Evolutionary conservation across 2,113 vertebrate genomes (phyloP).

Genomic region (Hymenochirus boettgeri): DNA sequence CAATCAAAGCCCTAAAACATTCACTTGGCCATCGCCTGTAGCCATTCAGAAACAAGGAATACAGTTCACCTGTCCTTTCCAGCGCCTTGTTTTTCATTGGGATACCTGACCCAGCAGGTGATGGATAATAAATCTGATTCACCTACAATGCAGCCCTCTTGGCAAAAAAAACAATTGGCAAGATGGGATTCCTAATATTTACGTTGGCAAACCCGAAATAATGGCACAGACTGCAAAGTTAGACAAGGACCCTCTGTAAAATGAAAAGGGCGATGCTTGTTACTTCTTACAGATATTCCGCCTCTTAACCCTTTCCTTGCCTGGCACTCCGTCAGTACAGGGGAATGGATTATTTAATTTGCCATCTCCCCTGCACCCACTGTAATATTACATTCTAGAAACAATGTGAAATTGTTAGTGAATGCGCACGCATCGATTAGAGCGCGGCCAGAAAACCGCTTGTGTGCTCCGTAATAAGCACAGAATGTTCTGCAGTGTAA

Average conservation of each 20-base stretch:
- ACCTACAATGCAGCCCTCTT: constrained; percentile 28
- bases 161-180: constrained; percentile 44
- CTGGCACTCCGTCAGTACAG: background rate
- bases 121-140: too few relatives aligned
- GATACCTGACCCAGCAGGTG: too few relatives aligned
- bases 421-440: too few relatives aligned
- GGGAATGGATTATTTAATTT: too few relatives aligned
- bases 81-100: background rate
- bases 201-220: constrained; percentile 44
- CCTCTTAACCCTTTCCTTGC: background rate
- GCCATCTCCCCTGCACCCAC: too few relatives aligned
- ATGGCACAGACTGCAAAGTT: constrained; percentile 36
- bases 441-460: background rate
- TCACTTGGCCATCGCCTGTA: too few relatives aligned
- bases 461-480: background rate
- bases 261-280: background rate
- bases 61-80: too few relatives aligned
- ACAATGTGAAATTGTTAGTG: too few relatives aligned
- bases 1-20: too few relatives aligned
- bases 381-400: too few relatives aligned
- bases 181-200: constrained; percentile 48
- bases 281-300: background rate
- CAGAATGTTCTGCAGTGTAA: background rate
- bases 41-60: too few relatives aligned
- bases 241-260: constrained; percentile 20